Evolutionary conservation across 1,140 invertebrate genomes (phyloP).

Genomic region (Dreissena polymorpha): DNA sequence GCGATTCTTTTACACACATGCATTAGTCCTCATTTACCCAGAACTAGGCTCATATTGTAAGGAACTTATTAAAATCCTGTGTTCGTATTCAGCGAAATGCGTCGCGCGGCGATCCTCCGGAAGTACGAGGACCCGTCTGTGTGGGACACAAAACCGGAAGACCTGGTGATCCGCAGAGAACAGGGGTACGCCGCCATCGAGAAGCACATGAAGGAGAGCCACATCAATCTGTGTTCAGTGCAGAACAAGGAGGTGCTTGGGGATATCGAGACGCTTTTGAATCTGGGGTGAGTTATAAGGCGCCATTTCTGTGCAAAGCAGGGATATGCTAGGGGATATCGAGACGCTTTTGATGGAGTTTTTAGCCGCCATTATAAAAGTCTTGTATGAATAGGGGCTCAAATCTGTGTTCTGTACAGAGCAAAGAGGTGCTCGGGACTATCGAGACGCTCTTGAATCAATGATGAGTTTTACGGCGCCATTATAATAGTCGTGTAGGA

Average conservation of each 20-base stretch:
- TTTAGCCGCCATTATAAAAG: too few relatives aligned
- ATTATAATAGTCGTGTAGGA: too few relatives aligned
- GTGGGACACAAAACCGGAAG: constrained; percentile 68
- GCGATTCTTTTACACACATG: too few relatives aligned
- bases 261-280: constrained; percentile 72
- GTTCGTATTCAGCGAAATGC: constrained; percentile 64
- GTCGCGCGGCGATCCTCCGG: constrained; percentile 65
- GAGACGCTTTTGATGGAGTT: too few relatives aligned
- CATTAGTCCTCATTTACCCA: too few relatives aligned
- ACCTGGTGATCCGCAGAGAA: constrained; percentile 66
- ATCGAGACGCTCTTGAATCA: constrained; percentile 68
- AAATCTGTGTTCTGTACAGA: constrained; percentile 67
- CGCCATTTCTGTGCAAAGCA: too few relatives aligned
- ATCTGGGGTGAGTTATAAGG: constrained; percentile 32
- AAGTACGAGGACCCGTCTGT: constrained; percentile 69
- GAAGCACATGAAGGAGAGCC: constrained; percentile 63
- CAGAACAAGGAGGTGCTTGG: constrained; percentile 72
- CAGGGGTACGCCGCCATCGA: constrained; percentile 76
- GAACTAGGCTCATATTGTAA: too few relatives aligned
- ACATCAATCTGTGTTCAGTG: constrained; percentile 69
- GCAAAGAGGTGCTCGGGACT: constrained; percentile 74
- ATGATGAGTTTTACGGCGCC: background rate
- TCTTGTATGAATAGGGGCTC: constrained; percentile 64
- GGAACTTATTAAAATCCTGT: too few relatives aligned
- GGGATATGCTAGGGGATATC: too few relatives aligned